A percentile compares a stretch with the other conserved stretches of the same genome.
These are phyloP conservation scores for Cygnus buccinator DNA, from an alignment of 2,113 vertebrate species.

Conservation along the genomic window DNA sequence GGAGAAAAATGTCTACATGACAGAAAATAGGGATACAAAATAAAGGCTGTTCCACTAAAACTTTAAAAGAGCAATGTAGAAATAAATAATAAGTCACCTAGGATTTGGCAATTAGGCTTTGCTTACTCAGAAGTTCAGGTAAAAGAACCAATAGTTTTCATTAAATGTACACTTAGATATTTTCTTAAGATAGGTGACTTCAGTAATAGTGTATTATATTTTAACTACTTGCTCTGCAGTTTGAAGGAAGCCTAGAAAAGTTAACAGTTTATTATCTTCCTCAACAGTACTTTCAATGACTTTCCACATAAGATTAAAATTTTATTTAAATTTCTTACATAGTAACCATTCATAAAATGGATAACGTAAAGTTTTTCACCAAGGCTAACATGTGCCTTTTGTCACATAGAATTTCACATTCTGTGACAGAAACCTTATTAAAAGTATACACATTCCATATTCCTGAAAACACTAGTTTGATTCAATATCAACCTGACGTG, in stretches of 20 bases:
- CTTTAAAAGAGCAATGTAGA: not conserved
- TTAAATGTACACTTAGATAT: not conserved
- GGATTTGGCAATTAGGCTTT: not conserved
- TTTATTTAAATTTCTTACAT: not conserved
- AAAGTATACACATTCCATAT: not conserved
- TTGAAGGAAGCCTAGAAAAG: not conserved
- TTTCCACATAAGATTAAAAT: not conserved
- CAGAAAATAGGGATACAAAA: not conserved
- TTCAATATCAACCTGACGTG: not conserved
- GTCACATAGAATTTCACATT: conserved; percentile 22
- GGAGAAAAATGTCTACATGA: not conserved
- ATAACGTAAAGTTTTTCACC: not conserved
- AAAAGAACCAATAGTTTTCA: not conserved
- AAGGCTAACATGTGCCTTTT: conserved; percentile 4
- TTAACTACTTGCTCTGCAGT: not conserved
- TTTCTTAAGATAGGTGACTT: not conserved
- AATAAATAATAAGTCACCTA: not conserved
- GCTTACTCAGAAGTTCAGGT: not conserved
- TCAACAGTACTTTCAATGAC: not conserved
- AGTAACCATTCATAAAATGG: not conserved
- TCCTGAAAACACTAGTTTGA: not conserved
- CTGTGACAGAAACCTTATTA: not conserved
- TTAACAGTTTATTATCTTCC: not conserved
- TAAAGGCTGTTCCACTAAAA: not conserved
- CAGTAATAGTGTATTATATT: not conserved